These are phyloP conservation scores for Platysteira castanea DNA, from an alignment of 2,113 vertebrate genomes.

Conservation along the genomic window DNA sequence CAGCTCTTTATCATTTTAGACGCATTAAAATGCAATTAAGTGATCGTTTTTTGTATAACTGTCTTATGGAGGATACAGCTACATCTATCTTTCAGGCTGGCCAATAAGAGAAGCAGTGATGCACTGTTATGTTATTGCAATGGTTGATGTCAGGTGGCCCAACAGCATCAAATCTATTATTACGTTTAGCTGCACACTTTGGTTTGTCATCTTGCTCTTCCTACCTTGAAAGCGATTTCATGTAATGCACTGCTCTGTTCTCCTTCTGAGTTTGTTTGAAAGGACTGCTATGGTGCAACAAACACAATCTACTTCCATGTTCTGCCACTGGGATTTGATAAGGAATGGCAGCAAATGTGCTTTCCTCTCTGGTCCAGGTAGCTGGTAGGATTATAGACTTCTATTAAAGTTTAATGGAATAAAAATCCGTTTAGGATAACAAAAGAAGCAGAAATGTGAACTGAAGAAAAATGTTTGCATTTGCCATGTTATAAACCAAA, in stretches of 20 bases:
- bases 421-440: not conserved
- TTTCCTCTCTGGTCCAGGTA: not conserved
- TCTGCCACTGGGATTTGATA: not conserved
- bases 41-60: not conserved
- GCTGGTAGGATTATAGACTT: not conserved
- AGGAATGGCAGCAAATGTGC: not conserved
- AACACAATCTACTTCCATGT: not conserved
- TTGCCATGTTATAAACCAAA: not conserved
- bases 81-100: not conserved
- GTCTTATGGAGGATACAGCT: not conserved
- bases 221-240: not conserved
- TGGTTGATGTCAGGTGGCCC: not conserved
- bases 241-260: not conserved
- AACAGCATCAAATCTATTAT: not conserved
- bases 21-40: not conserved
- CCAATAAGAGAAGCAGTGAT: not conserved
- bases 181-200: not conserved
- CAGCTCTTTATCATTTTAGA: not conserved
- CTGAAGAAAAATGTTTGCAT: not conserved
- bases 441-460: not conserved
- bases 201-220: not conserved
- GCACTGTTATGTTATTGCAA: not conserved
- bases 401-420: not conserved
- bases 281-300: not conserved
- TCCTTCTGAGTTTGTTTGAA: not conserved